phyloP scores from a whole-genome alignment of 2,113 vertebrate species.

The Chamaea fasciata region DNA sequence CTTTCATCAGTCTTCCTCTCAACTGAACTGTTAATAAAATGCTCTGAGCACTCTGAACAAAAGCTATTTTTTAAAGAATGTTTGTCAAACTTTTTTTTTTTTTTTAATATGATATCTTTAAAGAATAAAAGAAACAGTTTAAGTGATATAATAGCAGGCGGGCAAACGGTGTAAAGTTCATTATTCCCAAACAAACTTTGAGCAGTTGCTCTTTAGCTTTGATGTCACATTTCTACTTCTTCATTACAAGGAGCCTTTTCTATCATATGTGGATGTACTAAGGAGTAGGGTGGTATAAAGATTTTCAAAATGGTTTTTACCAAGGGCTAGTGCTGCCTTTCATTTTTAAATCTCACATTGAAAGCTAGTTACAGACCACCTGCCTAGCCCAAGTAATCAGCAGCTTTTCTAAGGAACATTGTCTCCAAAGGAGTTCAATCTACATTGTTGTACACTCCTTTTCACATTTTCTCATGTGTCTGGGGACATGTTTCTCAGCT shows the following conservation, averaged over 20 bases:
- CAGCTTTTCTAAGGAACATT: background rate
- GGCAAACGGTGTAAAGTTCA: background rate
- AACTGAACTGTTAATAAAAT: constrained; percentile 2
- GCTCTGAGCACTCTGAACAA: background rate
- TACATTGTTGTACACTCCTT: background rate
- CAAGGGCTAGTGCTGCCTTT: background rate
- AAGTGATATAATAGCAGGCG: background rate
- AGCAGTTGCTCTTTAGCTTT: constrained; percentile 8
- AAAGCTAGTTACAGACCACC: background rate
- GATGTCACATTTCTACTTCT: constrained; percentile 22
- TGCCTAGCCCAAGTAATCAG: constrained; percentile 12
- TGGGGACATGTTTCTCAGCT: background rate
- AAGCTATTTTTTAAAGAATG: background rate
- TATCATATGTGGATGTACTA: background rate
- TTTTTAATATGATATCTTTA: background rate
- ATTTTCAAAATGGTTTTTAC: background rate
- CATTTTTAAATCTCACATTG: background rate
- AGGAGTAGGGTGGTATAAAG: constrained; percentile 1
- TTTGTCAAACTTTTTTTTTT: background rate
- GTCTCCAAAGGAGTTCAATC: background rate
- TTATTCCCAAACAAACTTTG: background rate
- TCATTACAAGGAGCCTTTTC: background rate
- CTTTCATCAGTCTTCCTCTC: background rate
- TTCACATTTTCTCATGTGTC: background rate
- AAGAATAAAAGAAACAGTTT: constrained; percentile 13